These are phyloP conservation scores for Hydroisotoma schaefferi DNA, from an alignment of 2,888 invertebrate genomes.

Conservation along the genomic window DNA sequence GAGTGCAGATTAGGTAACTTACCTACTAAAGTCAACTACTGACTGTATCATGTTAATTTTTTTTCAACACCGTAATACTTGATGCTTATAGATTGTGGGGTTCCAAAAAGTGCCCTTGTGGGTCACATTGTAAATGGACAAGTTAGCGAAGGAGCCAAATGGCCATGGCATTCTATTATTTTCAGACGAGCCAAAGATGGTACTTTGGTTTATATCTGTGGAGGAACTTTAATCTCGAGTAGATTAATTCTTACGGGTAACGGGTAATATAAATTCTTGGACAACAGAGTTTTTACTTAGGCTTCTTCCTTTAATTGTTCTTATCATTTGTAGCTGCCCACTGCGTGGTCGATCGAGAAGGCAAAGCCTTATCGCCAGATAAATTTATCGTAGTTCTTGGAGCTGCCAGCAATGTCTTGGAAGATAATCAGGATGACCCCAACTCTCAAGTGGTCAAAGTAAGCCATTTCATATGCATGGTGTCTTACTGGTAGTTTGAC, in stretches of 20 bases:
- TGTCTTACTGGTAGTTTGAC: not conserved
- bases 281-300: not conserved
- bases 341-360: conserved; percentile 30
- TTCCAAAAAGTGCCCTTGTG: conserved; percentile 30
- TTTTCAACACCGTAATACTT: not conserved
- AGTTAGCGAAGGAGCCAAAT: conserved; percentile 26
- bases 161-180: conserved; percentile 38
- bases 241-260: conserved; percentile 22
- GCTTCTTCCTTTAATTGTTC: not conserved
- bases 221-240: conserved; percentile 31
- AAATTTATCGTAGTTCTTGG: conserved; percentile 26
- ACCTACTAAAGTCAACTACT: not conserved
- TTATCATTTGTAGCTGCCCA: no score
- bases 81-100: conserved; percentile 28
- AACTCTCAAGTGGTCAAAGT: conserved; percentile 32
- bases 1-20: conserved; percentile 33
- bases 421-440: conserved; percentile 28
- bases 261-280: not conserved
- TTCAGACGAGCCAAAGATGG: conserved; percentile 18
- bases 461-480: not conserved
- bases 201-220: conserved; percentile 32
- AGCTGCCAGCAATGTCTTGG: conserved; percentile 26
- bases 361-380: conserved; percentile 10
- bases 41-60: not conserved
- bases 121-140: conserved; percentile 36